Evolutionary conservation across 1,140 invertebrate species (phyloP).

Genomic region (Caenorhabditis inopinata): DNA sequence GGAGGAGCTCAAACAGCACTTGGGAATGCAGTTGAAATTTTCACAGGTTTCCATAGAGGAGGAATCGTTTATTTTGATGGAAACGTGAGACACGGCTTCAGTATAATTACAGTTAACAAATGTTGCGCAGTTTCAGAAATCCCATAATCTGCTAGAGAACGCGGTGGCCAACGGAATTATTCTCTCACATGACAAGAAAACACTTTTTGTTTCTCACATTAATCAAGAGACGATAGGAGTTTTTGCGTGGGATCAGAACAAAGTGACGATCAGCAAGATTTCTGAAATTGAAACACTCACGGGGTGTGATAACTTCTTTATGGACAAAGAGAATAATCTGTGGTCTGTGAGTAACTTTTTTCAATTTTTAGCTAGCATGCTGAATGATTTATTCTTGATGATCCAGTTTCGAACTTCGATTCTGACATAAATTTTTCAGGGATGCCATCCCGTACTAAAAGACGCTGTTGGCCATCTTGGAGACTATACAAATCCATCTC

Average conservation of each 20-base stretch:
- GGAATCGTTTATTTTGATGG: not conserved
- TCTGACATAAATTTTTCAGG: no score
- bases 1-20: not conserved
- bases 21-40: not conserved
- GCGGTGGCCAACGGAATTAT: constrained; percentile 3
- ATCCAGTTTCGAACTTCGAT: no score
- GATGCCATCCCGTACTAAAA: constrained; percentile 10
- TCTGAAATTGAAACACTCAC: constrained; percentile 16
- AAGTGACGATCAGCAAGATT: not conserved
- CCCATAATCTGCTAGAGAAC: not conserved
- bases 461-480: constrained; percentile 10
- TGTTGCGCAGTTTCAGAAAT: not conserved
- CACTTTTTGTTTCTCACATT: constrained; percentile 1
- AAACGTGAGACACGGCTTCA: not conserved
- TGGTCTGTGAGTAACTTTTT: not conserved
- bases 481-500: not conserved
- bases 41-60: not conserved
- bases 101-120: no score
- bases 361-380: no score
- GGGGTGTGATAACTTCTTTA: constrained; percentile 1
- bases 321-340: not conserved
- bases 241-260: constrained; percentile 2
- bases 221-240: constrained; percentile 22
- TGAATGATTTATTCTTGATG: no score
- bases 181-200: not conserved